Conservation (phyloP, 2,888 invertebrate genomes). For the Sphecodes monilicornis region DNA sequence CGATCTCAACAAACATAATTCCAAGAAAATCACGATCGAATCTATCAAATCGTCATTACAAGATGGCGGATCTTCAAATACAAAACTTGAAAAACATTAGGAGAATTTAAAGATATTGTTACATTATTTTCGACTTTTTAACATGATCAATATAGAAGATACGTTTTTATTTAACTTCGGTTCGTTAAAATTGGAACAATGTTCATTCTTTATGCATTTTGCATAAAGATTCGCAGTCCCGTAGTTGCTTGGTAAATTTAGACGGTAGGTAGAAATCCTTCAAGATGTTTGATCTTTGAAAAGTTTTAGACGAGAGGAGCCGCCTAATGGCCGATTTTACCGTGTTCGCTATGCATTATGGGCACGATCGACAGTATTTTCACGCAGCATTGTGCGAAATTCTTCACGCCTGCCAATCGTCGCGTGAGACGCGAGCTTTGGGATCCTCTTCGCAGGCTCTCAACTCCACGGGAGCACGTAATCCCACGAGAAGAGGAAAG, state of each 20-base stretch:
- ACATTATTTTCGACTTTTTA: too few relatives aligned
- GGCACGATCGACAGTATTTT: slow-evolving; percentile 77
- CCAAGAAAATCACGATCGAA: too few relatives aligned
- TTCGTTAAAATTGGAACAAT: too few relatives aligned
- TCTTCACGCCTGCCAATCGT: slow-evolving; percentile 81
- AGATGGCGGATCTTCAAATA: too few relatives aligned
- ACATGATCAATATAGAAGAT: too few relatives aligned
- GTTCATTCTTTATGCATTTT: too few relatives aligned
- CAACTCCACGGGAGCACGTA: slow-evolving; percentile 12
- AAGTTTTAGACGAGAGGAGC: background rate
- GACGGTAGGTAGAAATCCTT: too few relatives aligned
- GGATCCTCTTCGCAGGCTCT: background rate
- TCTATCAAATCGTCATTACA: background rate
- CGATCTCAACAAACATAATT: too few relatives aligned
- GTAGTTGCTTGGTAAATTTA: background rate
- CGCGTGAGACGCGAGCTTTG: slow-evolving; percentile 11
- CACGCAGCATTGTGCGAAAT: slow-evolving; percentile 76
- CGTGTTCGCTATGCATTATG: slow-evolving; percentile 77
- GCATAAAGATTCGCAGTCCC: too few relatives aligned
- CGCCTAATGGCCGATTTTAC: slow-evolving; percentile 78
- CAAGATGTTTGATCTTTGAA: background rate
- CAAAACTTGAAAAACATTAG: too few relatives aligned
- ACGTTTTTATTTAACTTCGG: background rate
- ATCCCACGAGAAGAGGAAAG: slow-evolving; percentile 49
- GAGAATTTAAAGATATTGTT: too few relatives aligned